phyloP scores from a whole-genome alignment of 2,797 vertebrate species.

The Pseudochirops cupreus region DNA sequence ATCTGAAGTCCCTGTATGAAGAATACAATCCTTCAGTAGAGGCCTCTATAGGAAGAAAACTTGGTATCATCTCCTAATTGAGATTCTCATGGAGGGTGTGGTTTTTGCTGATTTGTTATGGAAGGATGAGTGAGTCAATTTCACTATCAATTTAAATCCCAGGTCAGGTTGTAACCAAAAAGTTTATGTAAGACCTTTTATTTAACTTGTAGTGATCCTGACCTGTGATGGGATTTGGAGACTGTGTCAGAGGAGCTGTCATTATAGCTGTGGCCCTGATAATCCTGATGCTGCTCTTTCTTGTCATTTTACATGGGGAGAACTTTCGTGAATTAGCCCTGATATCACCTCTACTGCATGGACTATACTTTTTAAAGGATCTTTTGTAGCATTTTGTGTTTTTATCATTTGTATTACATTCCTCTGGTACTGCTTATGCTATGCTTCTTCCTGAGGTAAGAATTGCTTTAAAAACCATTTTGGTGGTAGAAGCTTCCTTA shows the following conservation, averaged over 20 bases:
- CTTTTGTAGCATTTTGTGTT: neutral
- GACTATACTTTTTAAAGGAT: neutral
- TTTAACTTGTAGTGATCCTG: neutral
- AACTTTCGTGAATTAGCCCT: neutral
- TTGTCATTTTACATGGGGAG: neutral
- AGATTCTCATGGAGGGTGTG: too few relatives aligned
- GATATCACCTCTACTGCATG: neutral
- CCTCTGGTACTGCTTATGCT: neutral
- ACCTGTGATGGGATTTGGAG: neutral
- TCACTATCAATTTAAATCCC: too few relatives aligned
- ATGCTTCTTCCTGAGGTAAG: neutral
- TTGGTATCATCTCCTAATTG: too few relatives aligned
- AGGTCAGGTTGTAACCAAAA: neutral
- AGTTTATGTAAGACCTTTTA: neutral
- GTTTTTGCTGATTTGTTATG: too few relatives aligned
- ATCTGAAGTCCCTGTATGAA: too few relatives aligned
- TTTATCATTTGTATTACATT: neutral
- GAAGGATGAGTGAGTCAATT: too few relatives aligned
- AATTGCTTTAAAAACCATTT: neutral
- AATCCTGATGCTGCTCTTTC: neutral
- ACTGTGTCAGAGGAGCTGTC: neutral
- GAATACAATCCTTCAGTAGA: too few relatives aligned
- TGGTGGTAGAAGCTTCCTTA: neutral
- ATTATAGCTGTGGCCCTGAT: neutral
- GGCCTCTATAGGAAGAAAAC: too few relatives aligned